Evolutionary conservation across 2,797 vertebrate genomes (phyloP), one percentile per base, ranked within the genome.

Genomic region (Galago senegalensis): DNA sequence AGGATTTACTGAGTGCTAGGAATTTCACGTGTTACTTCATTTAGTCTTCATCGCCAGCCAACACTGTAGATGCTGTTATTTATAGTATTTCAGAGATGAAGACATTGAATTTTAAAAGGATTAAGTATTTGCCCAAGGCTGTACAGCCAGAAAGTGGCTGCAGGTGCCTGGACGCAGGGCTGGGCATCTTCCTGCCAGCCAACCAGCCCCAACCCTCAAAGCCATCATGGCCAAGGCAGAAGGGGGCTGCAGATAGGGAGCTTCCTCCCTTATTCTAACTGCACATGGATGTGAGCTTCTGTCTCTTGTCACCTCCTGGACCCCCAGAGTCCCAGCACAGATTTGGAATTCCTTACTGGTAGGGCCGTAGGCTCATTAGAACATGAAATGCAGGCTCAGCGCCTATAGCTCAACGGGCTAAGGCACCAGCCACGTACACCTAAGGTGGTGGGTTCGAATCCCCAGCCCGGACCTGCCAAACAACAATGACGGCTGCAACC

Each of bases 1-100:
- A 73, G 5, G 56, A 72, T 72, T 65, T 89, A 46, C n/a, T 67
- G 40, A 37, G 37, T 91, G 43, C 86, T 82, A 46, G 85, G 72
- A 96, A 82, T 49, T 76, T 94, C 31, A 63, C 56, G 3, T 53
- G 37, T 91, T 58, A 86, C 79, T 63, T 82, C 72, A 82, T 63
- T 92, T 63, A 43, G 93, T 70, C 85, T 88, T 95, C 56, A 43
- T n/a, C 25, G 27, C 49, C 86, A 31, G n/a, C 82, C 95, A 85
- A 21, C 63, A 73, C 65, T 83, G 29, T 49, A 49, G 25, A 87
- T 40, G 67, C 34, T 65, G 49, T 29, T 60, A 80, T 80, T 80
- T 60, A 80, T 80, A 60, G 79, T 81, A 46, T 84, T 40, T 85
- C 37, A 49, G 56, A 84, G 69, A 40, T 77, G 81, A 92, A 91